Conservation (phyloP, 2,797 vertebrate species). For the Mus caroli region DNA sequence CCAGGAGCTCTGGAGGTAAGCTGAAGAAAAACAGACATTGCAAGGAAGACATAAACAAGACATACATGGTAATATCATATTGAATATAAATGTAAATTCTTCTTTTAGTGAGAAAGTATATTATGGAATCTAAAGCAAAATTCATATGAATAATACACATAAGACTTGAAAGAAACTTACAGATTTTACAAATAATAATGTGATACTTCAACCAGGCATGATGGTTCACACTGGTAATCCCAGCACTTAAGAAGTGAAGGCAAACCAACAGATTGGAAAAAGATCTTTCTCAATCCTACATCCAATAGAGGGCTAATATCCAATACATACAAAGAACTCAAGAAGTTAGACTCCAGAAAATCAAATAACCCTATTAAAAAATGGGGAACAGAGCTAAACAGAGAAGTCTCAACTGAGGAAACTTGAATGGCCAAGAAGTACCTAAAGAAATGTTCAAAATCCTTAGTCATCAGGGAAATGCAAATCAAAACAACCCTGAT, state of each 20-base stretch:
- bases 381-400: too few relatives aligned
- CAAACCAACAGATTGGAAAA: too few relatives aligned
- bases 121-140: slow-evolving; percentile 55
- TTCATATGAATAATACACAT: slow-evolving; percentile 12
- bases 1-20: slow-evolving; percentile 15
- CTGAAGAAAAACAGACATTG: slow-evolving; percentile 28
- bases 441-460: too few relatives aligned
- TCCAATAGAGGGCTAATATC: too few relatives aligned
- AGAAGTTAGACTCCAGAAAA: too few relatives aligned
- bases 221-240: neutral
- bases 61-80: neutral
- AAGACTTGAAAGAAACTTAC: slow-evolving; percentile 20
- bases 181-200: slow-evolving; percentile 23
- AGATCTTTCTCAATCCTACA: too few relatives aligned
- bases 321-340: too few relatives aligned
- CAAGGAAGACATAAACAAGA: neutral
- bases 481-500: too few relatives aligned
- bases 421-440: too few relatives aligned
- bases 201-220: neutral
- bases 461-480: too few relatives aligned
- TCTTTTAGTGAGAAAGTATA: slow-evolving; percentile 16
- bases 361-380: too few relatives aligned
- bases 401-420: too few relatives aligned
- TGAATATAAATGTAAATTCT: neutral
- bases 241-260: neutral